Percentiles rank a stretch among this genome's conserved stretches.
phyloP scores from a whole-genome alignment of 1,140 invertebrate species.

The Solenopsis fugax region DNA sequence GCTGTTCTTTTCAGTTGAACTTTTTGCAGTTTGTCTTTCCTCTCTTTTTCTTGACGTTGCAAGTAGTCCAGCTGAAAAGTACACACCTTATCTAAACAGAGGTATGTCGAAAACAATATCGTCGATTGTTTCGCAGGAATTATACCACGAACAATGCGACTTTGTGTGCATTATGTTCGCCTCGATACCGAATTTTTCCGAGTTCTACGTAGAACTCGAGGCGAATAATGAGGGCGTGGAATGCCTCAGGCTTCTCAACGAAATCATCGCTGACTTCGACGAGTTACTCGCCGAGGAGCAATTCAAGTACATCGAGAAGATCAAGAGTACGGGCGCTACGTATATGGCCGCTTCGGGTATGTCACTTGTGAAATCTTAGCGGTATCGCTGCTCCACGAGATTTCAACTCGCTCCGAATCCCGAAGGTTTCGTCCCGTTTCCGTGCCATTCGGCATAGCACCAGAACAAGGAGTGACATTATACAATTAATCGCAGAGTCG shows the following conservation, averaged over 20 bases:
- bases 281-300: conserved; percentile 94
- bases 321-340: conserved; percentile 98
- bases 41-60: too few relatives aligned
- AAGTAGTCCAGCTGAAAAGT: too few relatives aligned
- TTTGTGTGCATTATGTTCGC: conserved; percentile 98
- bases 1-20: too few relatives aligned
- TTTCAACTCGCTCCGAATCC: background rate
- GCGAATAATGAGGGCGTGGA: conserved; percentile 98
- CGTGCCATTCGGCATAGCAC: background rate
- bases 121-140: conserved; percentile 89
- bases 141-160: conserved; percentile 98
- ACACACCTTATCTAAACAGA: too few relatives aligned
- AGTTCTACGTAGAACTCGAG: conserved; percentile 98
- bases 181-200: conserved; percentile 98
- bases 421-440: background rate
- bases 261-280: conserved; percentile 99
- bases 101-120: background rate
- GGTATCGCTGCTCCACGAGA: background rate
- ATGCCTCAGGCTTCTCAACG: conserved; percentile 97
- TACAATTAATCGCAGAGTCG: conserved; percentile 6
- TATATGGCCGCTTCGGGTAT: conserved; percentile 98
- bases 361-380: conserved; percentile 42
- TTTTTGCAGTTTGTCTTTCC: too few relatives aligned
- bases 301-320: conserved; percentile 98
- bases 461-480: background rate